A percentile compares a stretch with the other conserved stretches of the same genome.
These are phyloP conservation scores for Halisarca cf. caerulea DNA, from an alignment of 37 sponge, comb jelly and placozoan genomes.

Conservation along the genomic window DNA sequence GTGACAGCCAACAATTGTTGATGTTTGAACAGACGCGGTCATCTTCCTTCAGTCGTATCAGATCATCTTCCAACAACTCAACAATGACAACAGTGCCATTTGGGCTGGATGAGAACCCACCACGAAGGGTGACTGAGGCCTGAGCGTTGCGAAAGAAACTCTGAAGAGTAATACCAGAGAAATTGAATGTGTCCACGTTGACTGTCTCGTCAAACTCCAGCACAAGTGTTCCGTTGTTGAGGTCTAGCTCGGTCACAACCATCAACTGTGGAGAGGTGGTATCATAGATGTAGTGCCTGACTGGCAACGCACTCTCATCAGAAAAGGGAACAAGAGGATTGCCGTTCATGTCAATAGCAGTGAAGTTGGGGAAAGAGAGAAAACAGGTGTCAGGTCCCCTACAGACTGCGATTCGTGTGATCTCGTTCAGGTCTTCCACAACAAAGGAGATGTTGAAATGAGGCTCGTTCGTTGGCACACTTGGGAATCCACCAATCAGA, in stretches of 20 bases:
- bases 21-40: conserved; percentile 80
- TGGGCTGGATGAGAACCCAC: conserved; percentile 48
- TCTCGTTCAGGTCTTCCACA: conserved; percentile 65
- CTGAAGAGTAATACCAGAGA: conserved; percentile 72
- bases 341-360: conserved; percentile 44
- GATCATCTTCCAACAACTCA: conserved; percentile 38
- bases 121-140: conserved; percentile 50
- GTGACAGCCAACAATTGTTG: conserved; percentile 90
- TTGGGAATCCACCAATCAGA: conserved; percentile 32
- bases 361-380: conserved; percentile 39
- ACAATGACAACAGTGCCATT: conserved; percentile 69
- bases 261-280: conserved; percentile 59
- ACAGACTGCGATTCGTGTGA: conserved; percentile 63
- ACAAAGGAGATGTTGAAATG: conserved; percentile 48
- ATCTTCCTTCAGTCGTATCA: conserved; percentile 55
- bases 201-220: conserved; percentile 78
- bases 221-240: conserved; percentile 67
- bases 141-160: conserved; percentile 76
- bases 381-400: conserved; percentile 43
- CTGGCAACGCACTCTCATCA: conserved; percentile 33
- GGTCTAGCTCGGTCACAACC: conserved; percentile 49
- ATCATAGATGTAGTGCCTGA: conserved; percentile 60
- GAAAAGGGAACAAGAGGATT: conserved; percentile 32
- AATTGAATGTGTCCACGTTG: conserved; percentile 64
- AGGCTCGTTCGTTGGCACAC: conserved; percentile 34